phyloP scores from a whole-genome alignment of 2,888 invertebrate genomes.

The Cordilura impudica region DNA sequence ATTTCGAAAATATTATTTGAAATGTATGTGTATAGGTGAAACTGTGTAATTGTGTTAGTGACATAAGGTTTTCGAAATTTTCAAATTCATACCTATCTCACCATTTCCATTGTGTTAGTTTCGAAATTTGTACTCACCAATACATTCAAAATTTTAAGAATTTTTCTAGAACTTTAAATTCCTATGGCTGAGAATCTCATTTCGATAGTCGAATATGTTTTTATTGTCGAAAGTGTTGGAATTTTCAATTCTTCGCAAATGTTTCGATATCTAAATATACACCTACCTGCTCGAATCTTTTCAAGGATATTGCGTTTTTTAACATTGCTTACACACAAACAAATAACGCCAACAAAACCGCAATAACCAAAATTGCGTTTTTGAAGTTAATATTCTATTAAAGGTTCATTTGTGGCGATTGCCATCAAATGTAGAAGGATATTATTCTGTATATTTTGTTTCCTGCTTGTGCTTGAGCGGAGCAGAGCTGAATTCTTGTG shows the following conservation, averaged over 20 bases:
- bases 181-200: neutral
- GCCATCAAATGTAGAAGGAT: conserved; percentile 71
- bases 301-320: neutral
- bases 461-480: conserved; percentile 18
- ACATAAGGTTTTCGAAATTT: conserved; percentile 68
- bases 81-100: conserved; percentile 35
- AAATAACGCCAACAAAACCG: conserved; percentile 29
- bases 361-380: conserved; percentile 67
- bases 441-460: conserved; percentile 55
- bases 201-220: neutral
- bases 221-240: conserved; percentile 1
- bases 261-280: neutral
- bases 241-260: neutral
- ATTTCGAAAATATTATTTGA: conserved; percentile 17
- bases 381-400: conserved; percentile 75
- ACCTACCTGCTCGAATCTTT: neutral
- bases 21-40: conserved; percentile 3
- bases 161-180: neutral
- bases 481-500: conserved; percentile 14
- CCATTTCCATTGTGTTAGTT: conserved; percentile 45
- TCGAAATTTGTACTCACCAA: conserved; percentile 34
- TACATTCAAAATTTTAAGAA: conserved; percentile 46
- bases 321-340: neutral
- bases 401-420: conserved; percentile 75
- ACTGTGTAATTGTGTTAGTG: conserved; percentile 20